Percentiles rank a stretch among this genome's conserved stretches.
Evolutionary conservation across 2,888 invertebrate genomes (phyloP).

Genomic region (Agrochola circellaris): DNA sequence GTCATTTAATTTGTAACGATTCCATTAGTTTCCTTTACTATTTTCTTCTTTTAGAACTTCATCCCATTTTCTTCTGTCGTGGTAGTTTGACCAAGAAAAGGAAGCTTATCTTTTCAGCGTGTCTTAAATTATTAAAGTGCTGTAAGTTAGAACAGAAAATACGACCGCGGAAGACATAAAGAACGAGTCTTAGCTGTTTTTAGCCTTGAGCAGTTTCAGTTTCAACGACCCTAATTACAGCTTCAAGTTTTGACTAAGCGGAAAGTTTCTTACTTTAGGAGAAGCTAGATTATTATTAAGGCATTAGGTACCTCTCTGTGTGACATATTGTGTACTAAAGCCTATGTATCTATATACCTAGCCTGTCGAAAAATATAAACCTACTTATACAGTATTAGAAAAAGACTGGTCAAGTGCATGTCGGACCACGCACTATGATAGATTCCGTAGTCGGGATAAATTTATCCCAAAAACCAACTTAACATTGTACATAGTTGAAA

Average conservation of each 20-base stretch:
- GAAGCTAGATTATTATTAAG: conserved; percentile 7
- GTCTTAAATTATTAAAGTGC: conserved; percentile 41
- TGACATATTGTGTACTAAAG: background rate
- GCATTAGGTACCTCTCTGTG: background rate
- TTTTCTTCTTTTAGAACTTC: conserved; percentile 4
- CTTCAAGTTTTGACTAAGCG: conserved; percentile 20
- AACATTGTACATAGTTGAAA: no score
- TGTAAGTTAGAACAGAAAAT: conserved; percentile 39
- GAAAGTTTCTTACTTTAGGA: conserved; percentile 22
- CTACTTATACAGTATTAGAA: background rate
- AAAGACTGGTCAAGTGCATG: no score
- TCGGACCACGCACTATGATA: no score
- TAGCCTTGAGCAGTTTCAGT: conserved; percentile 27
- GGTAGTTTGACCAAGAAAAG: conserved; percentile 38
- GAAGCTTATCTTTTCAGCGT: conserved; percentile 39
- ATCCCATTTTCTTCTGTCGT: conserved; percentile 30
- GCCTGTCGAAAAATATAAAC: background rate
- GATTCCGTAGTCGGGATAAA: no score
- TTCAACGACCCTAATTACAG: conserved; percentile 46
- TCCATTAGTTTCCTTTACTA: background rate
- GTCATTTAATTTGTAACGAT: background rate
- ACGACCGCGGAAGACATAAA: conserved; percentile 33
- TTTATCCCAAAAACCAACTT: no score
- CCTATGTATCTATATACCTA: background rate
- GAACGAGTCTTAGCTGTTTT: conserved; percentile 25